Percentiles rank a stretch among this genome's conserved stretches.
Conservation (phyloP, 2,888 invertebrate species). For the Xanthostigma xanthostigma region DNA sequence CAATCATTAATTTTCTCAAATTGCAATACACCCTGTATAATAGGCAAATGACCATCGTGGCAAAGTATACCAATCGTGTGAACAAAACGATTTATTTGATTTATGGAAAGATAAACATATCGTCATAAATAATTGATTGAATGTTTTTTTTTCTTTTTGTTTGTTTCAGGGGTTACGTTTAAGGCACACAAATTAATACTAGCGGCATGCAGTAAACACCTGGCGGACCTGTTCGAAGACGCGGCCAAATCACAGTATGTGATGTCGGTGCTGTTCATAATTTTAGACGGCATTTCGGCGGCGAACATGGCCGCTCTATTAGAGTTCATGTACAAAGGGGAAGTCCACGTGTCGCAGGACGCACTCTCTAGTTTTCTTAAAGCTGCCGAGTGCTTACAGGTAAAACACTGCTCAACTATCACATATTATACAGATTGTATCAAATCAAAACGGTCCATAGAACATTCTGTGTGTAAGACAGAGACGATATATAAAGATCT, state of each 20-base stretch:
- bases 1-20: no score
- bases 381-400: constrained; percentile 82
- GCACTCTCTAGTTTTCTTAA: constrained; percentile 81
- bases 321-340: constrained; percentile 90
- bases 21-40: no score
- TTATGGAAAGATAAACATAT: no score
- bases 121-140: not conserved
- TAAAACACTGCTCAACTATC: constrained; percentile 21
- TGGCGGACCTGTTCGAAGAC: constrained; percentile 80
- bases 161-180: constrained; percentile 66
- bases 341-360: constrained; percentile 85
- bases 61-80: no score
- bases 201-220: constrained; percentile 86
- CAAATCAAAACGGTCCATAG: no score
- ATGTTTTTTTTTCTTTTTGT: constrained; percentile 6
- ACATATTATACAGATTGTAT: no score
- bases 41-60: no score
- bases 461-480: no score
- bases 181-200: constrained; percentile 82
- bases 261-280: constrained; percentile 54
- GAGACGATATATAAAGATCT: no score
- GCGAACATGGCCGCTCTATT: constrained; percentile 81
- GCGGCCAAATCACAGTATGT: constrained; percentile 66
- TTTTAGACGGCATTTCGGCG: constrained; percentile 78
- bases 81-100: no score